Evolutionary conservation across 2,888 invertebrate genomes (phyloP), one percentile per base, ranked within the genome.

Genomic region (Lasioglossum malachurum): DNA sequence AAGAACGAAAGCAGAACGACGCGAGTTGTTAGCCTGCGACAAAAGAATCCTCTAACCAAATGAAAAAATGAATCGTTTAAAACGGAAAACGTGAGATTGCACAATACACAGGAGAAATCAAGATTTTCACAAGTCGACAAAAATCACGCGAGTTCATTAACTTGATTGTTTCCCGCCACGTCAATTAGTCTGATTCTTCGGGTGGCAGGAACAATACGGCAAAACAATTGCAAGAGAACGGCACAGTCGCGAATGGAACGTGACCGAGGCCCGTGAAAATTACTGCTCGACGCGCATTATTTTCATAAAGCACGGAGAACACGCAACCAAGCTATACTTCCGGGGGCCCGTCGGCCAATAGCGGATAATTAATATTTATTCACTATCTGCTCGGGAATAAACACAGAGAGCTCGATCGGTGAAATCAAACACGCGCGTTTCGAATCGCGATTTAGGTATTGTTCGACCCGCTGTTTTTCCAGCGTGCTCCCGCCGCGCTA

Each of bases 331-430:
- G 57, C 57, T 73, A 74, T 69, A 75, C 74, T 27, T 60, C 69
- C 57, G 16, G 1, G 16, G 1, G 7, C 19, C 41, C 60, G 38
- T 80, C 71, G 60, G 14, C 78, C 87, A 83, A 79, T 85, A 78
- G 35, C 75, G 41, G 78, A 80, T 91, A 91, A 90, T 90, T 90
- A 90, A 89, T 91, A 90, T 90, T 90, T 89, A 91, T 87, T 79
- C 83, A 49, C 74, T 76, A 77, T 85, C 78, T 82, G 64, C 71
- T 60, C 72, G 88, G 78, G 83, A 85, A 89, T 83, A 87, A 46
- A 46, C 82, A 77, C 78, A 27, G 38, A n/a, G 60, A 14, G 23
- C 19, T 10, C 44, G 23, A 44, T 60, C 67, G 19, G 72, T 0
- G 77, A 41, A 80, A 81, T 83, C 83, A 83, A 87, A 82, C 49